phyloP scores from a whole-genome alignment of 2,113 vertebrate genomes.

The Gymnobelideus leadbeateri region DNA sequence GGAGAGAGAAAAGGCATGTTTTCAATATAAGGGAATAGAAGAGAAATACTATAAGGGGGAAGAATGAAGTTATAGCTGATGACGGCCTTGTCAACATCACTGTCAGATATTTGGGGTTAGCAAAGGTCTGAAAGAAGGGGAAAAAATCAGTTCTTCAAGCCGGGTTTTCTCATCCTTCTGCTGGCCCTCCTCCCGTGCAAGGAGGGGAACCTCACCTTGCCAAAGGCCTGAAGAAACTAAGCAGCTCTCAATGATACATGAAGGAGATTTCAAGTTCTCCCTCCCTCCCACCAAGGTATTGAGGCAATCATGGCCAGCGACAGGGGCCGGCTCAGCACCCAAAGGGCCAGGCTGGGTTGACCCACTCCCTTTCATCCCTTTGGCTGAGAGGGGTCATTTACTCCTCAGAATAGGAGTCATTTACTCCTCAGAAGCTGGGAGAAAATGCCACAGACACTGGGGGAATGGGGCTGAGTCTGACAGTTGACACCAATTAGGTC shows the following conservation, averaged over 20 bases:
- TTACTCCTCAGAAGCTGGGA: constrained; percentile 32
- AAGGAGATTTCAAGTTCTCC: neutral
- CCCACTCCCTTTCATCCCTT: constrained; percentile 51
- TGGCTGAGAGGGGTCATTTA: neutral
- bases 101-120: neutral
- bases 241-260: constrained; percentile 19
- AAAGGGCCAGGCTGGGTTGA: constrained; percentile 77
- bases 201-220: neutral
- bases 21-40: neutral
- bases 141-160: neutral
- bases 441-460: constrained; percentile 55
- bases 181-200: neutral
- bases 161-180: neutral
- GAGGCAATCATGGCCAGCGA: constrained; percentile 62
- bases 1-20: constrained; percentile 22
- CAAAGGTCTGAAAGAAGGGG: constrained; percentile 52
- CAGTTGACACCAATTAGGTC: constrained; percentile 78
- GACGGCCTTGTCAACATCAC: neutral
- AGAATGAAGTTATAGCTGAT: constrained; percentile 33
- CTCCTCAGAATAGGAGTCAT: constrained; percentile 47
- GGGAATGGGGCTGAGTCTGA: constrained; percentile 54
- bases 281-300: constrained; percentile 45
- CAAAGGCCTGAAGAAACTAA: neutral
- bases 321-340: constrained; percentile 51
- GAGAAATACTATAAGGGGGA: constrained; percentile 33